phyloP scores from a whole-genome alignment of 1,140 invertebrate genomes.

The Sitobion miscanthi region DNA sequence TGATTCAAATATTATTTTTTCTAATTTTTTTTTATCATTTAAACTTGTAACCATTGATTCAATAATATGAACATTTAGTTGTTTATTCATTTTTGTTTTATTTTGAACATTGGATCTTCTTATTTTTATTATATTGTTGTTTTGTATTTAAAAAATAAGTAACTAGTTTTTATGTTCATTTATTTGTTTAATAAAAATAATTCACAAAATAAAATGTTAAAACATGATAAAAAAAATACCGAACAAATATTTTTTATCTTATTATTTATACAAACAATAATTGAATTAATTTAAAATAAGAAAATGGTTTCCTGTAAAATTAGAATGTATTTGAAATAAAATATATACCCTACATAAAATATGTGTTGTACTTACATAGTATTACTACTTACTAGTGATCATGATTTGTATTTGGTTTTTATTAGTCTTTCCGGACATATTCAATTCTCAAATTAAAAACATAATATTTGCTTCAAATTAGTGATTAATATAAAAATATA shows the following conservation, averaged over 20 bases:
- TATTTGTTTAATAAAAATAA: not conserved
- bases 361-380: not conserved
- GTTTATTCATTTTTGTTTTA: not conserved
- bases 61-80: not conserved
- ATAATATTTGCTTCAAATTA: not conserved
- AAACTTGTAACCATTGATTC: constrained; percentile 4
- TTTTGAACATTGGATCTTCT: not conserved
- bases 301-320: not conserved
- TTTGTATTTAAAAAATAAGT: not conserved
- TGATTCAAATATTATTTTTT: not conserved
- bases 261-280: not conserved
- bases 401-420: not conserved
- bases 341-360: not conserved
- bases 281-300: not conserved
- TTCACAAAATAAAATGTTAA: not conserved
- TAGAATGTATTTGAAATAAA: not conserved
- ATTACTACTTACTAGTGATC: not conserved
- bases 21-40: not conserved
- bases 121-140: constrained; percentile 11
- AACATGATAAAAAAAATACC: not conserved
- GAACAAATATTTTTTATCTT: not conserved
- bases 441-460: not conserved
- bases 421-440: not conserved
- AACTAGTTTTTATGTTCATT: not conserved
- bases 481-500: not conserved